phyloP scores from a whole-genome alignment of 2,888 invertebrate genomes.

The Cerceris ruficornis region DNA sequence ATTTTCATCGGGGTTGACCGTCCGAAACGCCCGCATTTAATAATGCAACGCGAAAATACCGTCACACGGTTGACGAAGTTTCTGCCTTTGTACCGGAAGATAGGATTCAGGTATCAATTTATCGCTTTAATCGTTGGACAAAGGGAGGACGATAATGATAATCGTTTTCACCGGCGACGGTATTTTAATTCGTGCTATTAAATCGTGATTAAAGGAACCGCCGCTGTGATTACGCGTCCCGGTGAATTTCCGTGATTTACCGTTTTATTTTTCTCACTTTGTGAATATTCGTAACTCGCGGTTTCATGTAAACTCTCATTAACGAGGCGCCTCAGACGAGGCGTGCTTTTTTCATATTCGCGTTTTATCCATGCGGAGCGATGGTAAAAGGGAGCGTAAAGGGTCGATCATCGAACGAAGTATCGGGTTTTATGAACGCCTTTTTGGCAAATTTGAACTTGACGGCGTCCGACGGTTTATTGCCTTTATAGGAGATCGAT shows the following conservation, averaged over 20 bases:
- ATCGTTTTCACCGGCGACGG: constrained; percentile 10
- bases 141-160: constrained; percentile 13
- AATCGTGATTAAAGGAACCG: constrained; percentile 35
- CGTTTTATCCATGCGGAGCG: neutral
- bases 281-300: constrained; percentile 15
- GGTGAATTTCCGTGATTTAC: constrained; percentile 4
- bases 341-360: neutral
- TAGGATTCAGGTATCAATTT: constrained; percentile 30
- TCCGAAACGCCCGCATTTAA: neutral
- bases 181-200: constrained; percentile 47
- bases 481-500: too few relatives aligned
- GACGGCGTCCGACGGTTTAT: too few relatives aligned
- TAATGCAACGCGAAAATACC: neutral
- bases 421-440: too few relatives aligned
- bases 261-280: neutral
- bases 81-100: constrained; percentile 17
- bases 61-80: constrained; percentile 19
- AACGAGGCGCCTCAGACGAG: neutral
- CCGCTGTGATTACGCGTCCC: constrained; percentile 36
- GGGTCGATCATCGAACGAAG: too few relatives aligned
- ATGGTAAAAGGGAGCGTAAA: too few relatives aligned
- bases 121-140: constrained; percentile 35
- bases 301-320: constrained; percentile 33
- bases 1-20: neutral
- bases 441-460: too few relatives aligned